Conservation (phyloP, 2,797 vertebrate species). For the Amniataba percoides region DNA sequence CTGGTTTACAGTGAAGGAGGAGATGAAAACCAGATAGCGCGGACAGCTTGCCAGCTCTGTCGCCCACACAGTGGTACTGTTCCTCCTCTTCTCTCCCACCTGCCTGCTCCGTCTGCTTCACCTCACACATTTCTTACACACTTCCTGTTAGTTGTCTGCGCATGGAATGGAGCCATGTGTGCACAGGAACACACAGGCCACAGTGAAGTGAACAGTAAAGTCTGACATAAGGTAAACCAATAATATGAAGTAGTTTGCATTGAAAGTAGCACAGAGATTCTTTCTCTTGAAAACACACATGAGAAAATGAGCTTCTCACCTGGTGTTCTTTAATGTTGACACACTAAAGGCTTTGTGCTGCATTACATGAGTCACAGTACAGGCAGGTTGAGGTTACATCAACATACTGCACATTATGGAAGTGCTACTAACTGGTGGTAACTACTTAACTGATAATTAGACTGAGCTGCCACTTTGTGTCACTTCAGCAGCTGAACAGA, state of each 20-base stretch:
- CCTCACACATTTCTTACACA: conserved; percentile 43
- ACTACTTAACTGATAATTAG: background rate
- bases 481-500: background rate
- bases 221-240: background rate
- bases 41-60: conserved; percentile 43
- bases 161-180: conserved; percentile 4
- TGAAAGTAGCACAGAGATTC: background rate
- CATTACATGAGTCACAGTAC: background rate
- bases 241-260: background rate
- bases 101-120: conserved; percentile 59
- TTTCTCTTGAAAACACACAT: background rate
- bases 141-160: conserved; percentile 29
- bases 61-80: conserved; percentile 43
- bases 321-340: background rate
- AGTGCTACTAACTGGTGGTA: background rate
- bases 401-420: background rate
- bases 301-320: background rate
- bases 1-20: conserved; percentile 15
- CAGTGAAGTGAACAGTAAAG: too few relatives aligned
- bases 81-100: conserved; percentile 59
- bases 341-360: background rate
- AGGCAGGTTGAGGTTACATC: background rate
- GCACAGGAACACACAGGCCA: background rate
- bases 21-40: conserved; percentile 39
- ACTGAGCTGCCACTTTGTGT: background rate